These are phyloP conservation scores for Myotis myotis DNA, from an alignment of 2,797 vertebrate species.

Conservation along the genomic window DNA sequence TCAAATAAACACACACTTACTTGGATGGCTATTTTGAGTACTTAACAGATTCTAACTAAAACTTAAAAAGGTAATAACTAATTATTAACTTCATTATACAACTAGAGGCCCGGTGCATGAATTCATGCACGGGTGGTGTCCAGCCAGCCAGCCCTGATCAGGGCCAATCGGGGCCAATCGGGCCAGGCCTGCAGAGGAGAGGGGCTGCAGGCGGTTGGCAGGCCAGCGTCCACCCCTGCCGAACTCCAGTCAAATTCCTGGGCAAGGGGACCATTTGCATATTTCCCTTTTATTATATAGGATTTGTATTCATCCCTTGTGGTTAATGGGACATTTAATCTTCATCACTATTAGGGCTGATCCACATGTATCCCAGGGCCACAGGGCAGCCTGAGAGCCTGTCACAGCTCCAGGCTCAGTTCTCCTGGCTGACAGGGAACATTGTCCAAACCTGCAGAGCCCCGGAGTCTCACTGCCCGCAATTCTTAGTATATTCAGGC, in stretches of 20 bases:
- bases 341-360: neutral
- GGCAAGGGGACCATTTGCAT: too few relatives aligned
- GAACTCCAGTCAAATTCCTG: too few relatives aligned
- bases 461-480: neutral
- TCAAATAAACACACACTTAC: neutral
- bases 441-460: neutral
- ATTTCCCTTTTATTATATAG: too few relatives aligned
- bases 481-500: neutral
- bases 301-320: neutral
- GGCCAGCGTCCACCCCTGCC: too few relatives aligned
- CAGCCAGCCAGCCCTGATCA: too few relatives aligned
- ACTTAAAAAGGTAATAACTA: neutral
- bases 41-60: neutral
- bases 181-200: too few relatives aligned
- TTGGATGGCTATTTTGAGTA: neutral
- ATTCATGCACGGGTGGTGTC: too few relatives aligned
- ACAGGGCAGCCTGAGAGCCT: too few relatives aligned
- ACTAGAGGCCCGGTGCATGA: neutral
- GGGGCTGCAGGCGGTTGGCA: too few relatives aligned
- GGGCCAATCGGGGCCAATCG: too few relatives aligned
- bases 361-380: rapidly evolving
- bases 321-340: neutral
- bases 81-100: neutral
- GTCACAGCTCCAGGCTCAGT: neutral
- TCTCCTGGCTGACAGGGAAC: rapidly evolving